Evolutionary conservation across 2,888 invertebrate species (phyloP), one percentile per base, ranked within the genome.

Genomic region (Reticulitermes lucifugus): DNA sequence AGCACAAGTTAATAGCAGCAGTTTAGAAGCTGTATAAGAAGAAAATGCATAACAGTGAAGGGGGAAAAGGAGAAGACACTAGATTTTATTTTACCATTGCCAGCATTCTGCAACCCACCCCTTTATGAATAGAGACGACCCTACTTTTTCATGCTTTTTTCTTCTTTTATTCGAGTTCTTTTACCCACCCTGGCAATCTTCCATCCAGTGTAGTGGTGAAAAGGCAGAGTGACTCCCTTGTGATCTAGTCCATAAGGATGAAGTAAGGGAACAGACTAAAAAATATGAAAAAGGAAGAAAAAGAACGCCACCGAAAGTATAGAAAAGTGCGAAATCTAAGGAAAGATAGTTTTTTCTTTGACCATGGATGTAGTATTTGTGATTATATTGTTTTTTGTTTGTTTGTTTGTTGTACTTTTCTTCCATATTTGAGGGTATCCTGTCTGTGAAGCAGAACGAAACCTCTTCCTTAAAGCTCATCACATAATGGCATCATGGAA

Each of bases 1-100:
- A 81, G 85, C 77, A 73, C 82, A 70, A 84, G 84, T 86, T 86
- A 86, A 86, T 86, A 84, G 86, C 86, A 84, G 83, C 86, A 84
- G 84, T 86, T 84, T 79, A 86, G 84, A 65, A 84, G 84, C 84
- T 81, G 70, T 79, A 79, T 85, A 83, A 85, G 80, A 83, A 80
- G 81, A 81, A 80, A 80, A 81, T 65, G 81, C 81, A 80, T 80
- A 59, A n/a, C 29, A 81, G 81, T 65, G 70, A 70, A 65, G 65
- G 81, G 80, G 59, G 35, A 75, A 21, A 21, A 79, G 46, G 70
- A 75, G 70, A 51, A 59, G 41, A 77, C 79, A 51, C 79, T 84
- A 46, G 84, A 84, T 84, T 84, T 84, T 84, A 84, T 79, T 79
- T 83, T 41, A 65, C 79, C 84, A 29, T 73, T 79, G 84, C 84